Evolutionary conservation across 2,797 vertebrate species (phyloP).

Genomic region (Pangasius mekongensis): DNA sequence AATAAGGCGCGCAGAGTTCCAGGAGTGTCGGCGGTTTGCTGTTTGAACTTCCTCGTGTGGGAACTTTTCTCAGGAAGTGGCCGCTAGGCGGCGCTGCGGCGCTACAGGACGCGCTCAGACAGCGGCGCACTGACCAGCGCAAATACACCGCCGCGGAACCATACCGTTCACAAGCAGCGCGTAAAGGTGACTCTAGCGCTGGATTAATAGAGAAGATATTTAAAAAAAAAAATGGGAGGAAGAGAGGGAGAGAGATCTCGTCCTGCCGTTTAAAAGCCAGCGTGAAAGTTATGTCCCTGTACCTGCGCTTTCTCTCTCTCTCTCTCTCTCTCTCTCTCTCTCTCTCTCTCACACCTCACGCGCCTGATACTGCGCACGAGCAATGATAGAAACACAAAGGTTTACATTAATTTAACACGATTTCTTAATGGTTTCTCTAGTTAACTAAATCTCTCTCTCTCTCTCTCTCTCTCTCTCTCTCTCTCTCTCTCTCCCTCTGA

Average conservation of each 20-base stretch:
- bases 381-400: background rate
- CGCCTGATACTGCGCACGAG: background rate
- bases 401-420: background rate
- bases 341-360: no score
- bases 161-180: constrained; percentile 41
- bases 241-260: background rate
- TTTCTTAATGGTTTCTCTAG: background rate
- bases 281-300: background rate
- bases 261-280: background rate
- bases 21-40: background rate
- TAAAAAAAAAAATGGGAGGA: no score
- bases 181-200: background rate
- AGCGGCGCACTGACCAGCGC: constrained; percentile 38
- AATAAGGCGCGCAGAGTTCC: background rate
- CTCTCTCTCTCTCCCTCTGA: constrained; percentile 8
- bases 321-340: no score
- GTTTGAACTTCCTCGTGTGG: background rate
- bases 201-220: background rate
- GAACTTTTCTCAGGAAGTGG: background rate
- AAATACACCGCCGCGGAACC: constrained; percentile 32
- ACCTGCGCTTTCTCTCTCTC: background rate
- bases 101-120: constrained; percentile 49
- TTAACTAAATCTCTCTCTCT: constrained; percentile 18
- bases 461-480: constrained; percentile 12
- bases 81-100: constrained; percentile 65